These are phyloP conservation scores for Zonitis immaculata DNA, from an alignment of 2,888 invertebrate species.

Conservation along the genomic window DNA sequence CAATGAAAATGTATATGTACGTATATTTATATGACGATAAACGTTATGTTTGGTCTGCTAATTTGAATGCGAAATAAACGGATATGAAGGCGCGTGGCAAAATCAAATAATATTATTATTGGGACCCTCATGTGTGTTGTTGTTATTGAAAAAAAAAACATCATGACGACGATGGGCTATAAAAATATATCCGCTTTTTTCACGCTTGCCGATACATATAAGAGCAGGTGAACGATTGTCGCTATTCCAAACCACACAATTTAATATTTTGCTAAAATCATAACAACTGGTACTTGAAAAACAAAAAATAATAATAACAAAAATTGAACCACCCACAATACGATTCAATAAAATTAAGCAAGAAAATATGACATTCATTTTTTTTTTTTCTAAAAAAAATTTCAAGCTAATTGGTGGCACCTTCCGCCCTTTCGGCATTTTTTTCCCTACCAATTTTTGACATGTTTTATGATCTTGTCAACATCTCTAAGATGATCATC, in stretches of 20 bases:
- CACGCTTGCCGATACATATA: constrained; percentile 29
- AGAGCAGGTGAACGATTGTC: constrained; percentile 30
- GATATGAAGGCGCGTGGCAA: constrained; percentile 1
- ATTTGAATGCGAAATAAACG: too few relatives aligned
- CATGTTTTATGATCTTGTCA: background rate
- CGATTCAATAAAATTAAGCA: too few relatives aligned
- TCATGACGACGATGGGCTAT: constrained; percentile 25
- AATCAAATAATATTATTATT: background rate
- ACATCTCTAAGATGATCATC: background rate
- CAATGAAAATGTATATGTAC: background rate
- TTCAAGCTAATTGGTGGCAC: background rate
- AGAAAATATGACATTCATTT: too few relatives aligned
- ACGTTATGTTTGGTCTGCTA: too few relatives aligned
- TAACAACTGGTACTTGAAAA: too few relatives aligned
- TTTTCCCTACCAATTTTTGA: background rate
- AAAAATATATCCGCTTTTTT: constrained; percentile 27
- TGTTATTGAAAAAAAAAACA: constrained; percentile 11
- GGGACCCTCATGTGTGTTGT: background rate
- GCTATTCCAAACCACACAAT: constrained; percentile 12
- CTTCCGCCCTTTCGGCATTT: background rate
- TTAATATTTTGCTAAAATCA: too few relatives aligned
- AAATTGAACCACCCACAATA: too few relatives aligned
- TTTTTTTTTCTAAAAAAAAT: too few relatives aligned
- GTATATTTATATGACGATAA: too few relatives aligned
- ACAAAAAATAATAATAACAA: too few relatives aligned